Base-by-base conservation (phyloP, 2,113 vertebrate species). In the Barnardius zonarius region DNA sequence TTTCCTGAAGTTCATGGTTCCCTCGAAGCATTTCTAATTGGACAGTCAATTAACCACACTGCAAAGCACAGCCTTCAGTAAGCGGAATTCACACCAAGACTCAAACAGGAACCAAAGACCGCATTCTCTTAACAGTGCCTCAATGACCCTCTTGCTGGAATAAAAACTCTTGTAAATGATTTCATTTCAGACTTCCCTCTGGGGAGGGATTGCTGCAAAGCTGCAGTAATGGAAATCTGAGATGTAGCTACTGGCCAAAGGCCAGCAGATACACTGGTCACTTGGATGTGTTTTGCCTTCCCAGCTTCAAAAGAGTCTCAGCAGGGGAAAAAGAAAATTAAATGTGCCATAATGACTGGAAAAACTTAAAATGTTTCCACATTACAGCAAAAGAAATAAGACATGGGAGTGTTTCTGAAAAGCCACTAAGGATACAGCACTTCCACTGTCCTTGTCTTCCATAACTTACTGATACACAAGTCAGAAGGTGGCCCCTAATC, bases 221-320 rank as follows among this genome's bases (percentile, higher is more conserved):
- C 33, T 70, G 59, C 75, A 67, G 68, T 35, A 91, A 90, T 62
- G 70, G 68, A 96, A 84, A 95, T 57, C 37, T 93, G 93, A 95
- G 88, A 86, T 39, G 62, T 6, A 31, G 68, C 13, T 63, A 35
- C 64, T 79, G 90, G 82, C 79, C 70, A 61, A 78, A 82, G 73
- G 80, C 87, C 92, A 90, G 79, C 49, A 86, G 72, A 90, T 59
- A 54, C 63, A 52, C 37, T 54, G 76, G 83, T 80, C 83, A 86
- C 61, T 62, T 83, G 79, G 49, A 77, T 18, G 6, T 14, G 18
- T 24, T 88, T 41, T 66, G 62, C 48, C 49, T 66, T 75, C 54
- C 31, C 48, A 86, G 88, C 33, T 93, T 76, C 51, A 41, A 44
- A 61, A 41, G 61, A 39, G 25, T 62, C 94, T 84, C 66, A 83